Percentiles rank a stretch among this genome's conserved stretches.
phyloP scores from a whole-genome alignment of 1,140 invertebrate genomes.

The Saccostrea echinata region DNA sequence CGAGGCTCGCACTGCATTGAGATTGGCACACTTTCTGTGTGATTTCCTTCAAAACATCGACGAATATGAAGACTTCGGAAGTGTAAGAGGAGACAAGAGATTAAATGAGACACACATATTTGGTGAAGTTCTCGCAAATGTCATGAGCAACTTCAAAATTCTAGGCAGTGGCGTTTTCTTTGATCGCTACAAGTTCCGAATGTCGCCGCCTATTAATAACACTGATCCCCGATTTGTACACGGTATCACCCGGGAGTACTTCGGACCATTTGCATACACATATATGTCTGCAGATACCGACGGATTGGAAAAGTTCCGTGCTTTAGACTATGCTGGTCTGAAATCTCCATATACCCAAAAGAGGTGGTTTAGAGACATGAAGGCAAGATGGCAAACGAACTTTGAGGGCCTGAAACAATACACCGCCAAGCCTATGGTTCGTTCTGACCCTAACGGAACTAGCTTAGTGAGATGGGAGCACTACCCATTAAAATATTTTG shows the following conservation, averaged over 20 bases:
- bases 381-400: conserved; percentile 95
- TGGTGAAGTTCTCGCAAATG: conserved; percentile 89
- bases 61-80: conserved; percentile 94
- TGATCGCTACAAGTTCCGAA: conserved; percentile 95
- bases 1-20: conserved; percentile 93
- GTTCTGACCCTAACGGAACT: conserved; percentile 87
- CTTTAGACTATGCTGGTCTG: conserved; percentile 77
- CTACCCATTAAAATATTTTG: conserved; percentile 91
- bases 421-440: conserved; percentile 94
- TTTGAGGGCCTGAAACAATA: conserved; percentile 95
- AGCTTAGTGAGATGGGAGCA: conserved; percentile 80
- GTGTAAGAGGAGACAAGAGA: conserved; percentile 82
- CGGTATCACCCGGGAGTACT: conserved; percentile 81
- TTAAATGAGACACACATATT: conserved; percentile 78
- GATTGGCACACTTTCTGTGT: conserved; percentile 96
- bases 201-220: conserved; percentile 83
- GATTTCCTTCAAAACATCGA: conserved; percentile 96
- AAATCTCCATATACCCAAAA: conserved; percentile 90
- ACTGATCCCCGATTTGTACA: conserved; percentile 84
- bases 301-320: conserved; percentile 84
- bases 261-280: conserved; percentile 94
- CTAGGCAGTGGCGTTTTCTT: conserved; percentile 96
- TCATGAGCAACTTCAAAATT: conserved; percentile 92
- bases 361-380: conserved; percentile 92
- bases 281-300: conserved; percentile 87